phyloP scores from a whole-genome alignment of 2,888 invertebrate genomes.

The Spicauda simplicius region DNA sequence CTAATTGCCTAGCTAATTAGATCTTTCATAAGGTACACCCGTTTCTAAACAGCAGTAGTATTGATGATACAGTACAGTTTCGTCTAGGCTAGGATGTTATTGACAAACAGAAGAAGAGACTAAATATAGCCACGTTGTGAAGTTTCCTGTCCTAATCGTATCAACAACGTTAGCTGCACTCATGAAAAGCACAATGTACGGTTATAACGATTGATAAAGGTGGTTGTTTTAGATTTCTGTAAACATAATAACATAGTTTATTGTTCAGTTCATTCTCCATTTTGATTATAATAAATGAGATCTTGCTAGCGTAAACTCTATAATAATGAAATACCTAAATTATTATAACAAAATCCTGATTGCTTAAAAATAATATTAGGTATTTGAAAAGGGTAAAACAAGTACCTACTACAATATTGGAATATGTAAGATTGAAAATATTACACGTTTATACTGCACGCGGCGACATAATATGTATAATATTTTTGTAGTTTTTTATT shows the following conservation, averaged over 20 bases:
- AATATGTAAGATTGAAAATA: too few species aligned
- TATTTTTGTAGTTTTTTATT: too few species aligned
- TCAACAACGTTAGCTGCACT: slow-evolving; percentile 24
- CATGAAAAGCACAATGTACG: slow-evolving; percentile 17
- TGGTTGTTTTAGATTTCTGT: not conserved
- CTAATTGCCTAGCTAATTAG: not conserved
- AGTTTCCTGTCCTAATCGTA: slow-evolving; percentile 31
- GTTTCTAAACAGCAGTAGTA: slow-evolving; percentile 4
- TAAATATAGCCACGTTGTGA: slow-evolving; percentile 31
- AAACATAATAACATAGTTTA: not conserved
- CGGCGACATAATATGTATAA: too few species aligned
- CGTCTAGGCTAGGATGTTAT: slow-evolving; percentile 23
- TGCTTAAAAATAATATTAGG: too few species aligned
- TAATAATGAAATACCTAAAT: too few species aligned
- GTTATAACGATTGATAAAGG: slow-evolving; percentile 6
- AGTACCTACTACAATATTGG: too few species aligned
- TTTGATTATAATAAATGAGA: not conserved
- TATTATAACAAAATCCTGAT: too few species aligned
- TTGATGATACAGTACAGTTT: slow-evolving; percentile 6
- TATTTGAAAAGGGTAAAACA: too few species aligned
- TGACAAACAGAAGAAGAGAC: slow-evolving; percentile 22
- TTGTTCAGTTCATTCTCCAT: not conserved
- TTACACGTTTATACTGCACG: too few species aligned
- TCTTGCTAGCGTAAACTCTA: too few species aligned
- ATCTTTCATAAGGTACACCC: not conserved